phyloP scores from a whole-genome alignment of 2,113 vertebrate genomes.

The Hystrix brachyura region DNA sequence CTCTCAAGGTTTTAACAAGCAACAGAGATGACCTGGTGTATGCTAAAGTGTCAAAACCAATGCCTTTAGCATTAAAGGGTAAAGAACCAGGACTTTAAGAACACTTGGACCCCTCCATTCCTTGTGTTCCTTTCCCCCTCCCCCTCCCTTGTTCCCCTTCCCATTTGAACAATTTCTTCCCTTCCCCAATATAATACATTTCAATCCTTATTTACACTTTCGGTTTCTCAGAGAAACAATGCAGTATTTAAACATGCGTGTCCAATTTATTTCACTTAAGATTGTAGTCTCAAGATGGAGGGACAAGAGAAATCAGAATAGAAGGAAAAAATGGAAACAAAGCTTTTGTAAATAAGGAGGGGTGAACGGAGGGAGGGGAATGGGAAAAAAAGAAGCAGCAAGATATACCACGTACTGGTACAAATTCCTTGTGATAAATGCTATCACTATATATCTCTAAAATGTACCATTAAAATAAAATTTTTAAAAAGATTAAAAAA shows the following conservation, averaged over 20 bases:
- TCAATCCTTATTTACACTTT: no score
- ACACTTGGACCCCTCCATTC: neutral
- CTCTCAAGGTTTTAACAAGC: neutral
- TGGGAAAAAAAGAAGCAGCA: neutral
- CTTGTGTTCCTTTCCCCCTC: no score
- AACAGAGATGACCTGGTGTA: neutral
- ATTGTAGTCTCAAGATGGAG: neutral
- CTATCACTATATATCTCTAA: neutral
- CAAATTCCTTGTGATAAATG: neutral
- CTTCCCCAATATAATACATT: no score
- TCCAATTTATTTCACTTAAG: no score
- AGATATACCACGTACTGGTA: neutral
- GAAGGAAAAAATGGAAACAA: no score
- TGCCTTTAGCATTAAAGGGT: neutral
- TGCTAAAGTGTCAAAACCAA: neutral
- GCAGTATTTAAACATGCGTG: no score
- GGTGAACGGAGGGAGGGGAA: no score
- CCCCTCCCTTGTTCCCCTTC: no score
- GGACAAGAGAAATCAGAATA: no score
- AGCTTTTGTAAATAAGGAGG: no score
- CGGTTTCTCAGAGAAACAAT: no score
- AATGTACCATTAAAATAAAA: no score
- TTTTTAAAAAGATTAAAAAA: neutral
- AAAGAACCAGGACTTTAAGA: neutral
- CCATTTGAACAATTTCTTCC: neutral